Conservation (phyloP, 2,888 invertebrate genomes). For the Boloria selene region DNA sequence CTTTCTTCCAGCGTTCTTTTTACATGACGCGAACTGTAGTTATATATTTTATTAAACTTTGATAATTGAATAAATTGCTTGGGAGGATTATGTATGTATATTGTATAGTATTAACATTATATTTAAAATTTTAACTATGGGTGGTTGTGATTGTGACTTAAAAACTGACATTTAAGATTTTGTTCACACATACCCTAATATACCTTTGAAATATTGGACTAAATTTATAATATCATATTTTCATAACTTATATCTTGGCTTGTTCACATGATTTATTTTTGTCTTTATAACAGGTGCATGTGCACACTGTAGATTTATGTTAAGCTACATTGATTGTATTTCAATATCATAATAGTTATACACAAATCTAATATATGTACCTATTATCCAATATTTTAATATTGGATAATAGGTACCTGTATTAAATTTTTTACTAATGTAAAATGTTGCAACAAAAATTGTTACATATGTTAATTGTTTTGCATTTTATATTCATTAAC, state of each 20-base stretch:
- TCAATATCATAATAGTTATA: too few relatives aligned
- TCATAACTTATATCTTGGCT: constrained; percentile 13
- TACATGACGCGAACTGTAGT: too few relatives aligned
- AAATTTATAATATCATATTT: constrained; percentile 4
- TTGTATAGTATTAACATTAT: constrained; percentile 10
- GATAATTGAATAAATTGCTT: neutral
- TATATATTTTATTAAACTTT: constrained; percentile 27
- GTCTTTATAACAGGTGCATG: constrained; percentile 12
- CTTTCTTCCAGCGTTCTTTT: too few relatives aligned
- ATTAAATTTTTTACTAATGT: too few relatives aligned
- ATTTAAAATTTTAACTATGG: constrained; percentile 20
- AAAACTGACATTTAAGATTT: constrained; percentile 10
- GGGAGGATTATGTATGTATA: constrained; percentile 12
- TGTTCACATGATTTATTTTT: constrained; percentile 10
- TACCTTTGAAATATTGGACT: constrained; percentile 3
- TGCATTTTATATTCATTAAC: too few relatives aligned
- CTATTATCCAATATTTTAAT: too few relatives aligned
- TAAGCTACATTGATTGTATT: neutral
- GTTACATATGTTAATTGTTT: too few relatives aligned
- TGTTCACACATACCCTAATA: neutral
- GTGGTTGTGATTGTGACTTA: constrained; percentile 35
- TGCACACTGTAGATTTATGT: neutral
- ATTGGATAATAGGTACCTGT: too few relatives aligned
- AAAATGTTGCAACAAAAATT: too few relatives aligned
- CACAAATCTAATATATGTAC: too few relatives aligned